Conservation (phyloP, 2,113 vertebrate genomes). For the Laticauda laticaudata region DNA sequence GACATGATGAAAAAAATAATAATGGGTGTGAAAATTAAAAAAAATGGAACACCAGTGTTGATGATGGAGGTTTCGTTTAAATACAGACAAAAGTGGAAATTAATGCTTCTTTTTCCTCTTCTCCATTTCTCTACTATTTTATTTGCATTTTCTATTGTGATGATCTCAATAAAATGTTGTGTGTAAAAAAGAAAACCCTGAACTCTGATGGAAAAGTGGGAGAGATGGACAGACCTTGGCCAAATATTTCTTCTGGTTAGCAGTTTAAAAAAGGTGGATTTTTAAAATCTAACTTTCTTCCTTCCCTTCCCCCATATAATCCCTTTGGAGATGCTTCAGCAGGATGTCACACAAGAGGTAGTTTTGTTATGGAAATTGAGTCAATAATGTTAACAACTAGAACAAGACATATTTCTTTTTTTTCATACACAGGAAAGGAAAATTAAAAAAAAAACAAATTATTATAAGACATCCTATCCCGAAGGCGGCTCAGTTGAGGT, state of each 20-base stretch:
- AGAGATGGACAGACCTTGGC: background rate
- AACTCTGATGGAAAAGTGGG: background rate
- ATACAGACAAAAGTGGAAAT: background rate
- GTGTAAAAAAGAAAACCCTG: background rate
- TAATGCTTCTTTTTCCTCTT: background rate
- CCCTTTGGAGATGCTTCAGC: slow-evolving; percentile 74
- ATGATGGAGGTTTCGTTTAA: background rate
- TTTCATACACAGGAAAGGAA: slow-evolving; percentile 68
- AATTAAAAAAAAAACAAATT: background rate
- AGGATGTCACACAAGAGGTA: slow-evolving; percentile 89
- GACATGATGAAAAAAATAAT: background rate
- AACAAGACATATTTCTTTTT: slow-evolving; percentile 67
- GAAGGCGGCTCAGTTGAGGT: slow-evolving; percentile 68
- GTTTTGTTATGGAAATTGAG: slow-evolving; percentile 87
- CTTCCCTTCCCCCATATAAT: slow-evolving; percentile 50
- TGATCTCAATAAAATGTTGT: background rate
- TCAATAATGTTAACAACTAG: slow-evolving; percentile 77
- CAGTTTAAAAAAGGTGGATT: background rate
- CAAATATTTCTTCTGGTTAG: background rate
- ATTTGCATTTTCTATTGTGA: background rate
- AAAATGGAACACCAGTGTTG: background rate
- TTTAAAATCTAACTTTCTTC: slow-evolving; percentile 48
- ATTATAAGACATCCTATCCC: slow-evolving; percentile 54
- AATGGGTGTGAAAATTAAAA: background rate
- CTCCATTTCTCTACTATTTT: background rate